Evolutionary conservation across 2,888 invertebrate genomes (phyloP), one percentile per base, ranked within the genome.

Genomic region (Sarcophaga rosellei): DNA sequence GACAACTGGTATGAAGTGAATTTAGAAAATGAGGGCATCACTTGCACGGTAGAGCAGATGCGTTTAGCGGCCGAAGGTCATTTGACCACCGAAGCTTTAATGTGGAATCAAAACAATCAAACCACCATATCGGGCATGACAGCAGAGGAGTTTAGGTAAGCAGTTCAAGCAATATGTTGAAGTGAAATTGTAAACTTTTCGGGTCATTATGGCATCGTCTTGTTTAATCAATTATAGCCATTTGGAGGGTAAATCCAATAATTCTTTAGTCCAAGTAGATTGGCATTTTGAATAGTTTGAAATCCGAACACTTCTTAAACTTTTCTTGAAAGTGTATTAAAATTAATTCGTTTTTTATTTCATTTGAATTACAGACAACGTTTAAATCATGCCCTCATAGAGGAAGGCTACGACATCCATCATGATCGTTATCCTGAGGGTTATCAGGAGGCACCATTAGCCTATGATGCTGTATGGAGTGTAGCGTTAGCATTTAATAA

Each of bases 401-500:
- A 95, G 81, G 96, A 96, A 82, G 97, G 97, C 53, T 97, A 96
- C 93, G 97, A 98, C 91, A 97, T 98, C 89, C 97, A 96, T 92
- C 96, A 97, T 86, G 96, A 96, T 91, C 95, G 97, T 87, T 97
- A 96, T 93, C 98, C 98, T 4, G 98, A 97, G 93, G 99, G 99
- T 15, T 99, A 99, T 93, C 98, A 98, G 91, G 99, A 99, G 94
- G 99, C 99, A 10, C 99, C 99, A 0, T 94, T 99, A 81, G 99
- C 99, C 68, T 99, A 99, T 92, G 99, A 99, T 93, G 99, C 99
- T 12, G 98, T 99, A 72, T 99, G 99, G 99, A 98, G 99, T 62
- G 97, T 99, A 53, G 99, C 99, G 61, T 94, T 99, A 91, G 98
- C 99, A 20, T 97, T 99, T 92, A 99, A 99, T 94, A 98, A 98